Conservation (phyloP, 2,113 vertebrate genomes). For the Oncorhynchus nerka region DNA sequence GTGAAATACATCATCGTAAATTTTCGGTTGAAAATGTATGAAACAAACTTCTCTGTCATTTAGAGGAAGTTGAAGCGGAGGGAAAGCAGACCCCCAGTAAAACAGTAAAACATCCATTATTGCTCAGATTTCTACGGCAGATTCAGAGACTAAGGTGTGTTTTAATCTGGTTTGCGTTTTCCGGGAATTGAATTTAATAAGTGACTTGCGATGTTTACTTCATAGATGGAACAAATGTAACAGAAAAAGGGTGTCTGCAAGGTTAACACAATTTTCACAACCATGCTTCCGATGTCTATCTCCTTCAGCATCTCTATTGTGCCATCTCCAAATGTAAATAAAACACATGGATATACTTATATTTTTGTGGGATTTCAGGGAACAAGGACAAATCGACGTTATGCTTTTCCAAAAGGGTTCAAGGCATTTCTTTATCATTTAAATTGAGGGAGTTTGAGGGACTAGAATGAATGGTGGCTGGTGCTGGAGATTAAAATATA, state of each 20-base stretch:
- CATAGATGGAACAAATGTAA: conserved; percentile 29
- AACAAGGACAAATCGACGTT: conserved; percentile 1
- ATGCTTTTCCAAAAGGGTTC: no score
- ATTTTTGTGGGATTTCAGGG: conserved; percentile 11
- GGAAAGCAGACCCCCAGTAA: conserved; percentile 68
- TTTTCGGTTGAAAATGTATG: conserved; percentile 45
- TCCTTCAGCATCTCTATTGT: background rate
- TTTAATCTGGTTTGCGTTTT: conserved; percentile 57
- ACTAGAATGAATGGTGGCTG: no score
- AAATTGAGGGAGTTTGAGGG: background rate
- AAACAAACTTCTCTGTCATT: conserved; percentile 38
- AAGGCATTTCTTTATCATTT: background rate
- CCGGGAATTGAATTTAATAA: conserved; percentile 63
- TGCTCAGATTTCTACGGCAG: conserved; percentile 53
- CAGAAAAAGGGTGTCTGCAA: conserved; percentile 8
- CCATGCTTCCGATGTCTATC: conserved; percentile 14
- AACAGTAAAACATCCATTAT: conserved; percentile 63
- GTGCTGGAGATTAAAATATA: no score
- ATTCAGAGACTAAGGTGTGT: conserved; percentile 67
- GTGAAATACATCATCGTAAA: conserved; percentile 58
- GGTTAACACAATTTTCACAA: conserved; percentile 23
- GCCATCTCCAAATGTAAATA: background rate
- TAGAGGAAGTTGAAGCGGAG: conserved; percentile 53
- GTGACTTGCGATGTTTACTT: conserved; percentile 47
- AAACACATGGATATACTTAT: background rate